These are phyloP conservation scores for Pilophorus perplexus DNA, from an alignment of 2,888 invertebrate species.

Conservation along the genomic window DNA sequence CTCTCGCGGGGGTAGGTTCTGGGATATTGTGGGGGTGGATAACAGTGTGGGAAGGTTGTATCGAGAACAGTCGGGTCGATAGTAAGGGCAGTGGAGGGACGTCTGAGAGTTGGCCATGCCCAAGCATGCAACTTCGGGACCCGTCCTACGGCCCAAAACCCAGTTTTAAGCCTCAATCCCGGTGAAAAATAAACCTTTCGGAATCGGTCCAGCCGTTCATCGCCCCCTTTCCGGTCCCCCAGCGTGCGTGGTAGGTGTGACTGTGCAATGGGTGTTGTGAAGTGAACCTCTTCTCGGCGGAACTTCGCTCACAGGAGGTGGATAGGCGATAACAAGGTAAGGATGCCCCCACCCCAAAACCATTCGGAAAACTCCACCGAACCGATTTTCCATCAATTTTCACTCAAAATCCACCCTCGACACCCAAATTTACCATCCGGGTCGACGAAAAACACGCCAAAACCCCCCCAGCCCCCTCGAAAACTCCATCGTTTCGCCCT, in stretches of 20 bases:
- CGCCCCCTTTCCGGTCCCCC: too few species aligned
- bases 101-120: slow-evolving; percentile 45
- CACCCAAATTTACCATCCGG: background rate
- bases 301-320: slow-evolving; percentile 39
- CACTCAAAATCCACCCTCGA: background rate
- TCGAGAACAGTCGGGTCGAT: slow-evolving; percentile 43
- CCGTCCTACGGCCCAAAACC: slow-evolving; percentile 40
- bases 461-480: background rate
- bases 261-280: slow-evolving; percentile 46
- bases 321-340: slow-evolving; percentile 42
- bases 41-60: slow-evolving; percentile 36
- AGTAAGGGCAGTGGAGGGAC: slow-evolving; percentile 41
- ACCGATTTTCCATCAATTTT: background rate
- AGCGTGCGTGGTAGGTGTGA: slow-evolving; percentile 33
- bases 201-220: background rate
- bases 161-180: slow-evolving; percentile 36
- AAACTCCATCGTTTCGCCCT: too few species aligned
- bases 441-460: background rate
- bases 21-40: slow-evolving; percentile 19
- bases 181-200: slow-evolving; percentile 29
- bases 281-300: slow-evolving; percentile 43
- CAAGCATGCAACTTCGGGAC: slow-evolving; percentile 45
- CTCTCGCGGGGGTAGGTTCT: background rate
- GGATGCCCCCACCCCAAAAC: slow-evolving; percentile 16
- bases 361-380: background rate